Evolutionary conservation across 2,113 vertebrate species (phyloP).

Genomic region (Ochotona curzoniae): DNA sequence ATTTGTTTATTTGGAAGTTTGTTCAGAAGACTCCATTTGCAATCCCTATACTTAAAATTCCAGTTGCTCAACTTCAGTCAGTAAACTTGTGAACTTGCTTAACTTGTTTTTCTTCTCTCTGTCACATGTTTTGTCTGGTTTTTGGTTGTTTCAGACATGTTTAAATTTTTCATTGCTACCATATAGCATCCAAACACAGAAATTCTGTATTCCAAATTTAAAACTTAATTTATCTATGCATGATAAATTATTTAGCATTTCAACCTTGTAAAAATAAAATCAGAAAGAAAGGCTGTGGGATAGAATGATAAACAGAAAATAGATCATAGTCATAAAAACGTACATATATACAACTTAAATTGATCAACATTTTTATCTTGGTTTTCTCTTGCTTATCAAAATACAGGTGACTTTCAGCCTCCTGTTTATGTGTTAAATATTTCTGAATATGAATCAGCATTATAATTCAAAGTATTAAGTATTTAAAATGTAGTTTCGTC

Average conservation of each 20-base stretch:
- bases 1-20: neutral
- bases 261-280: slow-evolving; percentile 3
- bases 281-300: neutral
- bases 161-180: neutral
- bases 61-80: neutral
- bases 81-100: neutral
- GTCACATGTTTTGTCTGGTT: neutral
- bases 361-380: neutral
- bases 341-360: neutral
- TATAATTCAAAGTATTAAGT: neutral
- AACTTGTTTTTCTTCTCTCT: neutral
- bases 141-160: neutral
- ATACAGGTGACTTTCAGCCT: neutral
- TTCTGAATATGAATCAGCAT: neutral
- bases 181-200: neutral
- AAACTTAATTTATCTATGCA: neutral
- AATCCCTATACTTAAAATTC: neutral
- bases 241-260: neutral
- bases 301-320: no score
- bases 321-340: neutral
- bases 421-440: slow-evolving; percentile 16
- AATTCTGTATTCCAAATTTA: neutral
- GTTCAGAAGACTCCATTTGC: neutral
- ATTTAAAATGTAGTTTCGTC: slow-evolving; percentile 37
- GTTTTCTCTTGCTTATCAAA: neutral